Percentiles rank a stretch among this genome's conserved stretches.
Evolutionary conservation across 2,797 vertebrate genomes (phyloP).

Genomic region (Neosilurus mollespiculum): DNA sequence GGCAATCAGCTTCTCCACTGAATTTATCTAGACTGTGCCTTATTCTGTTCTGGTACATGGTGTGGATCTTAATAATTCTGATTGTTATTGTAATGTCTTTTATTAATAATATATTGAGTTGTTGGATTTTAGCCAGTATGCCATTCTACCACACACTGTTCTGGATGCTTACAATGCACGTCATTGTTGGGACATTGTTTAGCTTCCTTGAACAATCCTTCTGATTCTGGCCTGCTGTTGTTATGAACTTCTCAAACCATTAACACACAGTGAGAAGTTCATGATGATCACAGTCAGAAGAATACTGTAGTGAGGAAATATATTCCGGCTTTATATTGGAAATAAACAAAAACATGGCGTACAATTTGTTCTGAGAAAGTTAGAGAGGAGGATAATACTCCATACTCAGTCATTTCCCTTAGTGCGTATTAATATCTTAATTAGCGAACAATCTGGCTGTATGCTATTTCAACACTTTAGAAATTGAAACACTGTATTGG

Average conservation of each 20-base stretch:
- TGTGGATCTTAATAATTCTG: not conserved
- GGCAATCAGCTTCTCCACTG: not conserved
- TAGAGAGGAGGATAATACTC: not conserved
- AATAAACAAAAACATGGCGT: not conserved
- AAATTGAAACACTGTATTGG: not conserved
- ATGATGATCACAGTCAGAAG: no score
- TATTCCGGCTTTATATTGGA: not conserved
- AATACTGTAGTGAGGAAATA: not conserved
- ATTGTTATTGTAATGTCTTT: not conserved
- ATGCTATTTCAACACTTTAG: not conserved
- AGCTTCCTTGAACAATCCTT: not conserved
- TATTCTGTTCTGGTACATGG: conserved; percentile 13
- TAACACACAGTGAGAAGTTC: not conserved
- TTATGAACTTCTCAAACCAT: not conserved
- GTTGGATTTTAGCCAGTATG: not conserved
- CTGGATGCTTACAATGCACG: not conserved
- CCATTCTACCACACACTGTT: not conserved
- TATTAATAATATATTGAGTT: not conserved
- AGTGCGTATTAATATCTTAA: not conserved
- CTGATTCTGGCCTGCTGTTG: not conserved
- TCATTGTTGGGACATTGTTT: not conserved
- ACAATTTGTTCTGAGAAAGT: not conserved
- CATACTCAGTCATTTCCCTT: not conserved
- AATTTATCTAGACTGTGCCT: not conserved
- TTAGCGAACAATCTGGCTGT: not conserved